A percentile compares a stretch with the other conserved stretches of the same genome.
Conservation (phyloP, 1,140 invertebrate genomes). For the Daktulosphaira vitifoliae region DNA sequence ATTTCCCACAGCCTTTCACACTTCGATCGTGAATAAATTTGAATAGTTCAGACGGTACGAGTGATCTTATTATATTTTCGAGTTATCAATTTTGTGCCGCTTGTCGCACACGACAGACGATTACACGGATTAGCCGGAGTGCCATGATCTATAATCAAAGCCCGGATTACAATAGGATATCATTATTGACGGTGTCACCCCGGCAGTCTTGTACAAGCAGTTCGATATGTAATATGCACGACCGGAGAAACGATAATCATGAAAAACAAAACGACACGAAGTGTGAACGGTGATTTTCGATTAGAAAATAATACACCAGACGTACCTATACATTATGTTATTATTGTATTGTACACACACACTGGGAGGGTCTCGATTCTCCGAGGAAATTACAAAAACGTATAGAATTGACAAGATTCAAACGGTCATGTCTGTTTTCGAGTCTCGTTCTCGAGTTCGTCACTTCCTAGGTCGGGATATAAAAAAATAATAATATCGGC, state of each 20-base stretch:
- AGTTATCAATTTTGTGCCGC: slow-evolving; percentile 27
- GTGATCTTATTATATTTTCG: slow-evolving; percentile 10
- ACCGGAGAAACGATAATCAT: too few relatives aligned
- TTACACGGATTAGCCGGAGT: slow-evolving; percentile 3
- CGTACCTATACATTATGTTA: too few relatives aligned
- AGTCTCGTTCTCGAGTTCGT: too few relatives aligned
- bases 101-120: slow-evolving; percentile 23
- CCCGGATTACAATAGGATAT: slow-evolving; percentile 21
- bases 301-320: slow-evolving; percentile 12
- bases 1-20: too few relatives aligned
- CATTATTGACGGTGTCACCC: slow-evolving; percentile 3
- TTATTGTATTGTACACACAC: neutral
- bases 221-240: too few relatives aligned
- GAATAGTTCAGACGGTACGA: too few relatives aligned
- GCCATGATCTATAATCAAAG: slow-evolving; percentile 15
- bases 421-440: too few relatives aligned
- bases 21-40: too few relatives aligned
- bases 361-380: neutral
- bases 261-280: slow-evolving; percentile 12
- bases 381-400: neutral
- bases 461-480: too few relatives aligned
- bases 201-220: neutral
- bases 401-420: too few relatives aligned
- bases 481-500: too few relatives aligned
- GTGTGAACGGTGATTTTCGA: slow-evolving; percentile 29